These are phyloP conservation scores for Tipula confusa DNA, from an alignment of 2,888 invertebrate genomes.

Conservation along the genomic window DNA sequence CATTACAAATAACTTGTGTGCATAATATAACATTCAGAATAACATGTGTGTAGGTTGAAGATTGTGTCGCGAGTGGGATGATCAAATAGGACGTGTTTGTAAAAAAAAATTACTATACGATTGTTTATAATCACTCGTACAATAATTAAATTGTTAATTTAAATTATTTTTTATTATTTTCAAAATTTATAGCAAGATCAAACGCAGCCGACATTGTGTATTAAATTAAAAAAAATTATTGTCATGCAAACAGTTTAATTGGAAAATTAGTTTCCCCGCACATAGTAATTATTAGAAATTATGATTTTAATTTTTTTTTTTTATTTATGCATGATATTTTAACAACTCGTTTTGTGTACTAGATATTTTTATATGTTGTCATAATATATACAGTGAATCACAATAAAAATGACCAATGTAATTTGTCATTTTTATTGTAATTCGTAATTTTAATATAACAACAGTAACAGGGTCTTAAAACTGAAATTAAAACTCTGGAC, in stretches of 20 bases:
- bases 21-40: not conserved
- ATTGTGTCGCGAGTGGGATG: not conserved
- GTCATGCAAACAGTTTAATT: not conserved
- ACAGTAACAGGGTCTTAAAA: too few relatives aligned
- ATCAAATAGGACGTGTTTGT: not conserved
- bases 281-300: not conserved
- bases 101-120: not conserved
- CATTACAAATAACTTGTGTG: not conserved
- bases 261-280: not conserved
- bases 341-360: too few relatives aligned
- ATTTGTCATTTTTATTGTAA: too few relatives aligned
- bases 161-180: not conserved
- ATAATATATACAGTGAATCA: too few relatives aligned
- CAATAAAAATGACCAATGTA: too few relatives aligned
- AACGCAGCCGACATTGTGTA: not conserved
- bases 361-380: too few relatives aligned
- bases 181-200: not conserved
- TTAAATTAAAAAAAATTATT: not conserved
- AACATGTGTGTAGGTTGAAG: not conserved
- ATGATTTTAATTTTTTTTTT: too few relatives aligned
- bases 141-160: not conserved
- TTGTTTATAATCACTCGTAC: not conserved
- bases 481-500: too few relatives aligned
- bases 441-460: too few relatives aligned
- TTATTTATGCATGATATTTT: too few relatives aligned